phyloP scores from a whole-genome alignment of 2,888 invertebrate species.

The Rhabditoides inermis region DNA sequence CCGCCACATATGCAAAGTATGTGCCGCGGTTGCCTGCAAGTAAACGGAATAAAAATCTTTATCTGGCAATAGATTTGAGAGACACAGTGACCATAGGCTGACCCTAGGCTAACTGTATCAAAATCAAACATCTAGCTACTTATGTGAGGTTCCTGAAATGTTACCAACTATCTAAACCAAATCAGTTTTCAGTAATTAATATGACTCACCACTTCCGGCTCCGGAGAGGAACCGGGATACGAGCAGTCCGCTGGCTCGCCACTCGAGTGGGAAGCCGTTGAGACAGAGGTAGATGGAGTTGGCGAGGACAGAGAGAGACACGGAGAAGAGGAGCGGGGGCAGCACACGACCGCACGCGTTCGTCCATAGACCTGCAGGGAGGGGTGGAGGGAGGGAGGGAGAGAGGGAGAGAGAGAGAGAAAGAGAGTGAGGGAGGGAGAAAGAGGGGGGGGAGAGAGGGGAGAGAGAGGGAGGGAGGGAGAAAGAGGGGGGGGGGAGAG shows the following conservation, averaged over 20 bases:
- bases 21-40: constrained; percentile 22
- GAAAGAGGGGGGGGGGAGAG: constrained; percentile 4
- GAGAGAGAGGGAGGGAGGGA: constrained; percentile 23
- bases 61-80: too few species aligned
- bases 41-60: too few species aligned
- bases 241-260: constrained; percentile 9
- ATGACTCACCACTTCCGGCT: constrained; percentile 18
- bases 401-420: constrained; percentile 23
- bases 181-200: too few species aligned
- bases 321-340: constrained; percentile 17
- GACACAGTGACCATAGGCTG: too few species aligned
- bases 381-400: constrained; percentile 7
- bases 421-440: too few species aligned
- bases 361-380: constrained; percentile 6
- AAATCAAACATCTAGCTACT: too few species aligned
- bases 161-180: too few species aligned
- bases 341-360: constrained; percentile 11
- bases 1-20: constrained; percentile 21
- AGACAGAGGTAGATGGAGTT: constrained; percentile 18
- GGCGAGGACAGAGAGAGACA: constrained; percentile 15
- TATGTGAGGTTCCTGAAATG: too few species aligned
- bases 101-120: too few species aligned
- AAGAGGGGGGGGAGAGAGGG: constrained; percentile 10
- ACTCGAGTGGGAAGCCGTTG: constrained; percentile 12
- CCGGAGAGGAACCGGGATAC: constrained; percentile 24